Conservation (phyloP, 2,888 invertebrate species). For the Dicyrtoma fusca region DNA sequence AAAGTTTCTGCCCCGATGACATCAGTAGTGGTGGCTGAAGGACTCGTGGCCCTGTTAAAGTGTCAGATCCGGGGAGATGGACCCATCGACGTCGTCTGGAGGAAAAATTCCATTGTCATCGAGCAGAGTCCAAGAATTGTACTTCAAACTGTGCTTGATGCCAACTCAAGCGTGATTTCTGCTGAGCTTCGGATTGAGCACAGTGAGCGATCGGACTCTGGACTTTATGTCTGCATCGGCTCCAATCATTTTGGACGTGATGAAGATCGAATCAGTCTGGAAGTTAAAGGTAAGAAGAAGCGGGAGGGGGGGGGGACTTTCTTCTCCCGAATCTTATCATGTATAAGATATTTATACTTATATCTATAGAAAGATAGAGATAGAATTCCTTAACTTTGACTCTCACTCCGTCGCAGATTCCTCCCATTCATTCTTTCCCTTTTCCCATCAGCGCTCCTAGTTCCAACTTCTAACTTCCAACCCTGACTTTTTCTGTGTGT, state of each 20-base stretch:
- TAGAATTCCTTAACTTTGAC: not conserved
- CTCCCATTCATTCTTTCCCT: not conserved
- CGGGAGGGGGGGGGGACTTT: not conserved
- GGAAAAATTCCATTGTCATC: slow-evolving; percentile 45
- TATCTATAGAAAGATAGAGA: not conserved
- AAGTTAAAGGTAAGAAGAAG: slow-evolving; percentile 51
- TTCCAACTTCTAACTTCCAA: no score
- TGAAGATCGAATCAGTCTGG: slow-evolving; percentile 46
- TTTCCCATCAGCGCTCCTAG: no score
- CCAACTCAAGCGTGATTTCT: slow-evolving; percentile 44
- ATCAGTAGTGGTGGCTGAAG: slow-evolving; percentile 51
- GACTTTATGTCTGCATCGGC: slow-evolving; percentile 45
- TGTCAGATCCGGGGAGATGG: slow-evolving; percentile 52
- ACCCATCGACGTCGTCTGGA: slow-evolving; percentile 50
- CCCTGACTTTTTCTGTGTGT: no score
- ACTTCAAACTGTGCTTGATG: slow-evolving; percentile 33
- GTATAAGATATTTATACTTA: not conserved
- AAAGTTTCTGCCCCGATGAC: slow-evolving; percentile 49
- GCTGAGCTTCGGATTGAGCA: slow-evolving; percentile 46
- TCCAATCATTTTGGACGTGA: slow-evolving; percentile 51
- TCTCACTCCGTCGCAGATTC: not conserved
- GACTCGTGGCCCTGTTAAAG: slow-evolving; percentile 43
- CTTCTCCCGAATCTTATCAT: not conserved
- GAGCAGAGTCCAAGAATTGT: slow-evolving; percentile 41
- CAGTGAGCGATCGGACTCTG: slow-evolving; percentile 47